phyloP scores from a whole-genome alignment of 2,113 vertebrate genomes.

The Zosterops borbonicus region DNA sequence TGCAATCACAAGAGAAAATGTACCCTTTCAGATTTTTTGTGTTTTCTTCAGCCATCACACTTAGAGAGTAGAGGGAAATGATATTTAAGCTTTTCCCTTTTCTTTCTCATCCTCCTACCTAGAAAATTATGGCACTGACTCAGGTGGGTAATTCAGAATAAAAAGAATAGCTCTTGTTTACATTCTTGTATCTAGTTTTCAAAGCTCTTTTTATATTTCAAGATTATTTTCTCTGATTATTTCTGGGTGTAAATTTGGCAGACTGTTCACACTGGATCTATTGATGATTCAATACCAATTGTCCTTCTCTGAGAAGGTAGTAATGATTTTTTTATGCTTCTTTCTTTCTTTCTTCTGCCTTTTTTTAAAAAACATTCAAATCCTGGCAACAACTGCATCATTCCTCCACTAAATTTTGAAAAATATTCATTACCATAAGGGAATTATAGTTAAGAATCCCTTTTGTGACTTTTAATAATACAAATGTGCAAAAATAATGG shows the following conservation, averaged over 20 bases:
- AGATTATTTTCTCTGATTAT: conserved; percentile 7
- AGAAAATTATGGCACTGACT: conserved; percentile 34
- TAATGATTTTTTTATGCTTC: neutral
- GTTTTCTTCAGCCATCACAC: conserved; percentile 9
- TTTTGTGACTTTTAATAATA: neutral
- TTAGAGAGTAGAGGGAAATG: neutral
- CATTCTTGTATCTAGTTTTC: neutral
- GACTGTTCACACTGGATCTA: neutral
- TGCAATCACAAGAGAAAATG: neutral
- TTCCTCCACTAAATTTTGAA: neutral
- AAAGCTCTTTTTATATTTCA: neutral
- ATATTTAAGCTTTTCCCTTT: neutral
- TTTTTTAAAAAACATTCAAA: neutral
- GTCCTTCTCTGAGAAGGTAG: neutral
- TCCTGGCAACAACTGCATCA: neutral
- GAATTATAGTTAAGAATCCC: neutral
- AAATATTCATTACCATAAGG: neutral
- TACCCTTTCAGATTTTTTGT: conserved; percentile 1
- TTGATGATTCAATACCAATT: neutral
- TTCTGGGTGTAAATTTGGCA: neutral
- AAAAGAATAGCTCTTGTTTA: conserved; percentile 31
- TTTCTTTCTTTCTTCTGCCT: neutral
- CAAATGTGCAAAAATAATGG: neutral
- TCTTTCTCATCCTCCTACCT: conserved; percentile 8
- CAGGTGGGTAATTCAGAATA: conserved; percentile 10